phyloP scores from a whole-genome alignment of 2,888 invertebrate species.

The Sphaerophoria rueppellii region DNA sequence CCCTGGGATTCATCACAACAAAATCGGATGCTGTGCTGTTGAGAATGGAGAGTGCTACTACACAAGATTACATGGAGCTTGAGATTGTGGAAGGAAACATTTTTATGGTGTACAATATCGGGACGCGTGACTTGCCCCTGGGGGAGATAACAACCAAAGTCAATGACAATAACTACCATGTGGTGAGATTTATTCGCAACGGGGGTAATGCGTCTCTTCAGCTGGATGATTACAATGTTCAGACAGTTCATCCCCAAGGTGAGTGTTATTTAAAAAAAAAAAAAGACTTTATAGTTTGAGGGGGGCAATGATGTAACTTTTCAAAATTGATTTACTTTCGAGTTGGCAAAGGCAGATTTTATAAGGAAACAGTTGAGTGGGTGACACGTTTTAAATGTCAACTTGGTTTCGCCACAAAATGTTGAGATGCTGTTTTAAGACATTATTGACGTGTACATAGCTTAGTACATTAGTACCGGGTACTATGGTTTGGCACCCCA shows the following conservation, averaged over 20 bases:
- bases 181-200: constrained; percentile 93
- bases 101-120: constrained; percentile 96
- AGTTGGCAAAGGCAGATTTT: not conserved
- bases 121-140: constrained; percentile 94
- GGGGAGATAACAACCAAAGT: constrained; percentile 95
- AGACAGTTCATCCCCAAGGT: constrained; percentile 93
- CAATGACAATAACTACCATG: constrained; percentile 97
- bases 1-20: constrained; percentile 95
- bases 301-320: not conserved
- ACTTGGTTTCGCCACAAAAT: too few relatives aligned
- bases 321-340: constrained; percentile 16
- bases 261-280: constrained; percentile 71
- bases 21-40: constrained; percentile 94
- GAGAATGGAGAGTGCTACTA: constrained; percentile 94
- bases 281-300: not conserved
- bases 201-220: constrained; percentile 96
- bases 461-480: too few relatives aligned
- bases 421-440: not conserved
- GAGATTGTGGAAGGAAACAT: constrained; percentile 97
- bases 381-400: not conserved
- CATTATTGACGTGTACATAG: not conserved
- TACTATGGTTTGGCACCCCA: too few relatives aligned
- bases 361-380: not conserved
- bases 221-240: constrained; percentile 94
- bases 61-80: constrained; percentile 97